Evolutionary conservation across 2,888 invertebrate genomes (phyloP).

Genomic region (Tricholauxania praeusta): DNA sequence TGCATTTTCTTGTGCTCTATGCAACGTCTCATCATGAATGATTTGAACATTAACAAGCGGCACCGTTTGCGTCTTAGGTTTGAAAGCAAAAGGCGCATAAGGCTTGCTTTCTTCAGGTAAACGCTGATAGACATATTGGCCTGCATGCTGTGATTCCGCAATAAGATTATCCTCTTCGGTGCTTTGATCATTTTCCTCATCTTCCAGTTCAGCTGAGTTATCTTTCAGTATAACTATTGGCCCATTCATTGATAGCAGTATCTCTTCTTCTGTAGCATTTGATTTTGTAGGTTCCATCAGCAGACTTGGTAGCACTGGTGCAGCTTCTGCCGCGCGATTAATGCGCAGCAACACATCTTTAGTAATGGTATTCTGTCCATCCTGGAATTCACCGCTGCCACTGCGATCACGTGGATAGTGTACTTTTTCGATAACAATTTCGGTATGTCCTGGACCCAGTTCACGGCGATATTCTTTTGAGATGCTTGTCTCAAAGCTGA

Average conservation of each 20-base stretch:
- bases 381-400: slow-evolving; percentile 68
- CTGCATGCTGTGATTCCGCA: slow-evolving; percentile 63
- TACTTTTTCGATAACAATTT: slow-evolving; percentile 59
- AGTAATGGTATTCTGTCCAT: slow-evolving; percentile 70
- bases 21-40: slow-evolving; percentile 50
- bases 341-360: slow-evolving; percentile 76
- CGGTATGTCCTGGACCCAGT: slow-evolving; percentile 57
- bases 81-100: slow-evolving; percentile 1
- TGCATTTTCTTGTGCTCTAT: slow-evolving; percentile 40
- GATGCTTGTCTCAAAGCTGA: slow-evolving; percentile 56
- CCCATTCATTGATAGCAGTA: slow-evolving; percentile 41
- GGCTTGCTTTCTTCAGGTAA: slow-evolving; percentile 44
- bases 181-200: slow-evolving; percentile 63
- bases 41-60: slow-evolving; percentile 62
- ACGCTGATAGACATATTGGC: slow-evolving; percentile 52
- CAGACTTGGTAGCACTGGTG: slow-evolving; percentile 58
- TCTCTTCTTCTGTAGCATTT: slow-evolving; percentile 33
- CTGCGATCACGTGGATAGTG: slow-evolving; percentile 24
- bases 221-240: slow-evolving; percentile 71
- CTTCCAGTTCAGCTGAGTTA: slow-evolving; percentile 67
- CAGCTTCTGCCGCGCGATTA: slow-evolving; percentile 69
- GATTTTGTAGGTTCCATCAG: slow-evolving; percentile 49
- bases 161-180: slow-evolving; percentile 68
- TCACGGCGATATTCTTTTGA: slow-evolving; percentile 59
- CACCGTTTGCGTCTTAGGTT: slow-evolving; percentile 40